phyloP scores from a whole-genome alignment of 2,888 invertebrate genomes.

The Cerastis rubricosa region DNA sequence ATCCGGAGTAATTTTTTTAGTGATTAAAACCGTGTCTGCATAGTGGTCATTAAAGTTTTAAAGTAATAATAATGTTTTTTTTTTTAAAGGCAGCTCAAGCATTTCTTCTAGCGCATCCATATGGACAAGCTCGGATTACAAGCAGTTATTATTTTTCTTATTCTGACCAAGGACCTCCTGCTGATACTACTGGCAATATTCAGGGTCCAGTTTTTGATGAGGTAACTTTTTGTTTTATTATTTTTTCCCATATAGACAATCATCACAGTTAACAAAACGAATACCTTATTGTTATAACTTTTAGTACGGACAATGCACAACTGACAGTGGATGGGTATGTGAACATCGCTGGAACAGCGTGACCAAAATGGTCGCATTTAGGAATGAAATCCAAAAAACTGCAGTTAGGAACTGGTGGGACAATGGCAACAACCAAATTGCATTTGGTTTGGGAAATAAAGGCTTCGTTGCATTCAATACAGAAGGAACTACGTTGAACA shows the following conservation, averaged over 20 bases:
- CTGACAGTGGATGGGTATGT: constrained; percentile 80
- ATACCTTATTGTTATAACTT: background rate
- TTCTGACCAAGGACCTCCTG: constrained; percentile 92
- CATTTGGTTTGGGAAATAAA: constrained; percentile 93
- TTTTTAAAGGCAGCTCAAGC: constrained; percentile 92
- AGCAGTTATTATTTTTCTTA: constrained; percentile 94
- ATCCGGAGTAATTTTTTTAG: background rate
- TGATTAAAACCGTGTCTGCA: background rate
- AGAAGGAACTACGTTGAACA: constrained; percentile 78
- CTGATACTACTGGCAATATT: constrained; percentile 89
- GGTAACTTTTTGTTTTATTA: constrained; percentile 61
- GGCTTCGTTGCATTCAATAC: constrained; percentile 94
- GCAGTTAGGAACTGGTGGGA: constrained; percentile 94
- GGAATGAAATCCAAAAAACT: constrained; percentile 86
- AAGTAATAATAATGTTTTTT: background rate
- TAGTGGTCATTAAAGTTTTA: background rate
- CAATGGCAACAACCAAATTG: constrained; percentile 79
- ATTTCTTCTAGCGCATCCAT: constrained; percentile 96
- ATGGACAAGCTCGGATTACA: constrained; percentile 95
- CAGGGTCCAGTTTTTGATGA: constrained; percentile 91
- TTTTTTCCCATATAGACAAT: background rate
- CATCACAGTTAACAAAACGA: background rate
- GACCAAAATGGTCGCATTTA: constrained; percentile 92
- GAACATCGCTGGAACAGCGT: constrained; percentile 96
- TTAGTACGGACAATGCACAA: constrained; percentile 18